These are phyloP conservation scores for Limenitis camilla DNA, from an alignment of 2,888 invertebrate genomes.

Conservation along the genomic window DNA sequence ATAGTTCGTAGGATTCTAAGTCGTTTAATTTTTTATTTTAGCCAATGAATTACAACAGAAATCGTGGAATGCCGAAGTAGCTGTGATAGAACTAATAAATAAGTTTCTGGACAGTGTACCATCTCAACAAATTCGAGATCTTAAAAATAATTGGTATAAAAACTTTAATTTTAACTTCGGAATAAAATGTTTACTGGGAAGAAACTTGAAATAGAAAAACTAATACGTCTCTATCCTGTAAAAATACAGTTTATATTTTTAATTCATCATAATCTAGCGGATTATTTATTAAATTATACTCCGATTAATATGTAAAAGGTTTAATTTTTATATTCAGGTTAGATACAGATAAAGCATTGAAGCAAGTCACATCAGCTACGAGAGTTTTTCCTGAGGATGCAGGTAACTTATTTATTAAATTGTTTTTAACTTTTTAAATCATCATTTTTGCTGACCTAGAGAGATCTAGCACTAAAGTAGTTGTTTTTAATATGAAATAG, in stretches of 20 bases:
- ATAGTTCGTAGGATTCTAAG: neutral
- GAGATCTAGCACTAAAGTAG: no score
- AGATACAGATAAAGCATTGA: slow-evolving; percentile 76
- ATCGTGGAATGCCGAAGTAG: slow-evolving; percentile 78
- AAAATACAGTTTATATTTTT: neutral
- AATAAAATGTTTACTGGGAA: neutral
- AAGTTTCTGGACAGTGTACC: slow-evolving; percentile 80
- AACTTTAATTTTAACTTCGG: no score
- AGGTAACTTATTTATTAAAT: slow-evolving; percentile 47
- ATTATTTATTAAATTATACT: neutral
- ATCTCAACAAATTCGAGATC: slow-evolving; percentile 71
- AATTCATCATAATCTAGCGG: neutral
- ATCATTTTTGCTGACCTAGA: no score
- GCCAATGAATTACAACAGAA: slow-evolving; percentile 59
- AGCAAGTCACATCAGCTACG: slow-evolving; percentile 76
- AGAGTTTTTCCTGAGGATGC: slow-evolving; percentile 73
- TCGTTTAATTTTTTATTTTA: slow-evolving; percentile 25
- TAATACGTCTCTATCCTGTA: no score
- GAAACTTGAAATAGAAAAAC: no score
- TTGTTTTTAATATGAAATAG: no score
- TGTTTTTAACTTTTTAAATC: no score
- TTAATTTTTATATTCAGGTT: slow-evolving; percentile 41
- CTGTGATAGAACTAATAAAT: slow-evolving; percentile 84
- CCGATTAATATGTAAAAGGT: neutral
- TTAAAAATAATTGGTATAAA: slow-evolving; percentile 79